Evolutionary conservation across 2,113 vertebrate species (phyloP), one percentile per base, ranked within the genome.

Genomic region (Rhabdornis inornatus): DNA sequence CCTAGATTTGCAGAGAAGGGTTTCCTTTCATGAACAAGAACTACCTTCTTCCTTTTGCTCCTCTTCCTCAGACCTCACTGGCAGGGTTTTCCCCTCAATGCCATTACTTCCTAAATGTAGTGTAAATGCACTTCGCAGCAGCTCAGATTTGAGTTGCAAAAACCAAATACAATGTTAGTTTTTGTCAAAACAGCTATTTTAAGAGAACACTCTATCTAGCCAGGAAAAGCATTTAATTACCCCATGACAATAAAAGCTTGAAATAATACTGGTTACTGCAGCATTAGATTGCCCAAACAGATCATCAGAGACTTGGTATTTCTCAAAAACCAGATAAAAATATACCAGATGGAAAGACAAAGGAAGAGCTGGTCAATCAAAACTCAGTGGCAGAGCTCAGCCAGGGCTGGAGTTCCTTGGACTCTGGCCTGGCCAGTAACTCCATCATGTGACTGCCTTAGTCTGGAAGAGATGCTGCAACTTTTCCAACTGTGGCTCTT

Each of bases 361-460:
- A 88, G 31, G 64, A 97, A 85, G 68, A 80, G 50, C 47, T 70
- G 63, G 47, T 83, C 87, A 93, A 78, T 59, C 90, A 92, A 83
- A 86, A 81, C 42, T 55, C 80, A 49, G 63, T 27, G 66, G 74
- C 57, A 82, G 81, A 83, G 66, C 89, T 85, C 50, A 60, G 82
- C 66, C 79, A 76, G 65, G 69, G 60, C 72, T 49, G 1, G 2
- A 83, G 71, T 28, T 83, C 55, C 78, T 65, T 83, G 79, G 87
- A 15, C 60, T 75, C 15, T 50, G 69, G 82, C 84, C 92, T 50
- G 35, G 75, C 25, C 88, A 63, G 2, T 40, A 72, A 85, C n/a
- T 19, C 59, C 57, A 52, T 14, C 88, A 60, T 15, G 60, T 71
- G 78, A 89, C 28, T 70, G 79, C 56, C 90, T 65, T 49, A 57